phyloP scores from a whole-genome alignment of 2,888 invertebrate genomes.

The Eurytoma adleriae region DNA sequence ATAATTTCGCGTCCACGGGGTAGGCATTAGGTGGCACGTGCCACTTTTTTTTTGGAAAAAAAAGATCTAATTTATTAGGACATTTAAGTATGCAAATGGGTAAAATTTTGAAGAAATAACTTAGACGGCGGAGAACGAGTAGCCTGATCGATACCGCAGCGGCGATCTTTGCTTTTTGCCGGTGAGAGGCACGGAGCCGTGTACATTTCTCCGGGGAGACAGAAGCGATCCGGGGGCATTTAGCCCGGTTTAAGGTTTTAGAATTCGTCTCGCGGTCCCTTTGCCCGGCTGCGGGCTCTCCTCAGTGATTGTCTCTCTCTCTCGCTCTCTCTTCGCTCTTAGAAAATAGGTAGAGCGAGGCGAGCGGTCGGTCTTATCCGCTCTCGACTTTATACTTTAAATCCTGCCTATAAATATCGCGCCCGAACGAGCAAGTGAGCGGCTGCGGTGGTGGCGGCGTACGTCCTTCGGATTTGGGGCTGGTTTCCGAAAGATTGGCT shows the following conservation, averaged over 20 bases:
- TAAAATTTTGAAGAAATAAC: slow-evolving; percentile 1
- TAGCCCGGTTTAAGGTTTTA: slow-evolving; percentile 67
- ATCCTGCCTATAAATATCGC: slow-evolving; percentile 76
- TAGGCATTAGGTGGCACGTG: slow-evolving; percentile 41
- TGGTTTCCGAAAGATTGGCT: slow-evolving; percentile 76
- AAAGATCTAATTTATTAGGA: slow-evolving; percentile 41
- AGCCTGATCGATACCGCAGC: slow-evolving; percentile 12
- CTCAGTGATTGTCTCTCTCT: slow-evolving; percentile 67
- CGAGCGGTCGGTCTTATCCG: slow-evolving; percentile 59
- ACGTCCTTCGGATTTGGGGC: slow-evolving; percentile 74
- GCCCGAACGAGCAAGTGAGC: slow-evolving; percentile 58
- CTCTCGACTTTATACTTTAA: slow-evolving; percentile 75
- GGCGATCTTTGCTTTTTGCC: slow-evolving; percentile 22
- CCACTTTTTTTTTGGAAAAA: slow-evolving; percentile 31
- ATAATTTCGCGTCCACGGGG: slow-evolving; percentile 47
- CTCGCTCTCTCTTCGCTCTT: slow-evolving; percentile 52
- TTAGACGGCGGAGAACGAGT: background rate
- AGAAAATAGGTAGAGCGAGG: slow-evolving; percentile 69
- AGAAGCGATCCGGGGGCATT: slow-evolving; percentile 61
- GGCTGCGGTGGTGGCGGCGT: slow-evolving; percentile 34
- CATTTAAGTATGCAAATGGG: background rate
- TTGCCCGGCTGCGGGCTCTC: slow-evolving; percentile 60
- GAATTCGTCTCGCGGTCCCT: slow-evolving; percentile 62
- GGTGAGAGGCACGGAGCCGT: background rate
- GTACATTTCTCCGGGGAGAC: slow-evolving; percentile 54